phyloP scores from a whole-genome alignment of 2,888 invertebrate species.

The Chloroclystis v-ata region DNA sequence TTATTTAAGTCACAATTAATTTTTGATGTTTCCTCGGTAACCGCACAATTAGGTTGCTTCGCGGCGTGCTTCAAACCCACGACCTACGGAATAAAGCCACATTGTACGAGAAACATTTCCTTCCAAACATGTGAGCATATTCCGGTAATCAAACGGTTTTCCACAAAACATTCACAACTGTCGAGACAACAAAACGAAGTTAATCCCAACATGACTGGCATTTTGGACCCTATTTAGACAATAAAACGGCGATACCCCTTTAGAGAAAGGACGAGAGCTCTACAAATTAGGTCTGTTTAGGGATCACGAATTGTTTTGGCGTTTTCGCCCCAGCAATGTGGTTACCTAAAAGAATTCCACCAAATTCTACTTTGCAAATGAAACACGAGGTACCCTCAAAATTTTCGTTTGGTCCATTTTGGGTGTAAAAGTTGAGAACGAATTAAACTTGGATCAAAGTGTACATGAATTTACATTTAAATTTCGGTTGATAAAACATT shows the following conservation, averaged over 20 bases:
- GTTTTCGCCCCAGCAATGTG: conserved; percentile 4
- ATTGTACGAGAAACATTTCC: conserved; percentile 1
- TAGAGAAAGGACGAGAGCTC: conserved; percentile 6
- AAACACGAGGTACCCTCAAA: conserved; percentile 1
- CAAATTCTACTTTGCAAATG: conserved; percentile 8
- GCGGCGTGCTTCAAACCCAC: too few species aligned
- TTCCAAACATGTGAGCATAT: background rate
- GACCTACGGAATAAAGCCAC: too few species aligned
- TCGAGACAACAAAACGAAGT: conserved; percentile 17
- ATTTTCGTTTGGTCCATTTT: conserved; percentile 6
- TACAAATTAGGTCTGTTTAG: conserved; percentile 16
- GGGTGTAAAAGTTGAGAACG: conserved; percentile 11
- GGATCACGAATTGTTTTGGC: conserved; percentile 6
- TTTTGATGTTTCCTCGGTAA: too few species aligned
- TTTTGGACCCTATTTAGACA: conserved; percentile 15
- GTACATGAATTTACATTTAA: conserved; percentile 5
- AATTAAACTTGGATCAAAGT: conserved; percentile 19
- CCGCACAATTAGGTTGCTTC: too few species aligned
- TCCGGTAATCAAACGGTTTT: conserved; percentile 6
- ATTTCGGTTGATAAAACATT: conserved; percentile 3
- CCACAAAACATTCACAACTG: conserved; percentile 12
- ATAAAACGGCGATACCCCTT: conserved; percentile 17
- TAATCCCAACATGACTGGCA: conserved; percentile 11
- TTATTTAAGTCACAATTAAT: too few species aligned
- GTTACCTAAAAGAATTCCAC: conserved; percentile 8